phyloP scores from a whole-genome alignment of 2,113 vertebrate genomes.

The Apteryx mantelli region DNA sequence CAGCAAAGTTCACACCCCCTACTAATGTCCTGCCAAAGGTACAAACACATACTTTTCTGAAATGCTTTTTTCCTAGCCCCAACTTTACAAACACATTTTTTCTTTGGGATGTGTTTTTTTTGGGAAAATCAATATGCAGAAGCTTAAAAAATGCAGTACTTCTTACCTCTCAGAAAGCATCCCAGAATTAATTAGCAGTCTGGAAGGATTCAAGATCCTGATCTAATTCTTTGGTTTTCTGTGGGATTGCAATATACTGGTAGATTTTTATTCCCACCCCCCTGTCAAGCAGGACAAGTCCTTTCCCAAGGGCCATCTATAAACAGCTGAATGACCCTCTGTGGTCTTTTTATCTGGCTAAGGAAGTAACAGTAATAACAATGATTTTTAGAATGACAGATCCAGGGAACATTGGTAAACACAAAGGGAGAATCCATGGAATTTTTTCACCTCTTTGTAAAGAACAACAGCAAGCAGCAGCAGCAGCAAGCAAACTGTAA shows the following conservation, averaged over 20 bases:
- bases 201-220: background rate
- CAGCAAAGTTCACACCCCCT: background rate
- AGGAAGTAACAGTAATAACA: background rate
- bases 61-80: background rate
- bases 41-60: fast-evolving
- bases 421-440: background rate
- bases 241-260: background rate
- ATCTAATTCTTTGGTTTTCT: background rate
- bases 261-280: background rate
- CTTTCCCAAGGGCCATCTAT: background rate
- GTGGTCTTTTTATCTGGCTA: background rate
- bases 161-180: background rate
- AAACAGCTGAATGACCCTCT: background rate
- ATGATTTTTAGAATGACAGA: background rate
- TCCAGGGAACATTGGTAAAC: background rate
- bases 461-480: background rate
- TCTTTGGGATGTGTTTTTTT: background rate
- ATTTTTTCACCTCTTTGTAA: background rate
- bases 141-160: background rate
- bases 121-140: no score
- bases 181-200: background rate
- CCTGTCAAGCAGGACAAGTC: background rate
- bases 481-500: no score
- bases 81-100: background rate
- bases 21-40: background rate